Conservation (phyloP, 2,888 invertebrate species). For the Heptascelio sp. region DNA sequence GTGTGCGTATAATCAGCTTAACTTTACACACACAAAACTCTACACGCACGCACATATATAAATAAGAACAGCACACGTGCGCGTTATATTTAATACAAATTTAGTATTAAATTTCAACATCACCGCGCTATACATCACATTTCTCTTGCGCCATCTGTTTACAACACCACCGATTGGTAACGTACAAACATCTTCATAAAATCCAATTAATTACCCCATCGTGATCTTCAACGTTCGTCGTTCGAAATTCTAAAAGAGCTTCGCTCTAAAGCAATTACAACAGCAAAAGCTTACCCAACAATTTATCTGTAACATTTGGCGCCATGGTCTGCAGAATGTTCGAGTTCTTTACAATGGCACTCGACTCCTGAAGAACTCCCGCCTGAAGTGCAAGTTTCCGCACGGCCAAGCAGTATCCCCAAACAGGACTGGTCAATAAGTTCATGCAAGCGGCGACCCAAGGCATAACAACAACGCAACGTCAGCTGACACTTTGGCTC, state of each 20-base stretch:
- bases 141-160: no score
- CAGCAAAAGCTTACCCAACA: constrained; percentile 83
- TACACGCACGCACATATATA: no score
- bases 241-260: background rate
- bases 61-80: no score
- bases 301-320: constrained; percentile 86
- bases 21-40: no score
- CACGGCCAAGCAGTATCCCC: constrained; percentile 80
- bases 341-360: constrained; percentile 83
- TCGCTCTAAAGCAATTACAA: background rate
- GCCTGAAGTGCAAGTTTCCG: constrained; percentile 79
- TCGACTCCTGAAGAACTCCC: constrained; percentile 76
- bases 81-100: no score
- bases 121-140: no score
- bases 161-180: no score
- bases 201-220: no score
- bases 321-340: constrained; percentile 86
- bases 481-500: background rate
- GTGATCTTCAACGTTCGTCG: no score
- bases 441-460: constrained; percentile 82
- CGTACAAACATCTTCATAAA: no score
- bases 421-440: constrained; percentile 79
- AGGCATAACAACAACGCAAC: constrained; percentile 78
- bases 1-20: no score
- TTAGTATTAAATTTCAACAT: no score